Conservation (phyloP, 1,140 invertebrate genomes). For the Lycorma delicatula region DNA sequence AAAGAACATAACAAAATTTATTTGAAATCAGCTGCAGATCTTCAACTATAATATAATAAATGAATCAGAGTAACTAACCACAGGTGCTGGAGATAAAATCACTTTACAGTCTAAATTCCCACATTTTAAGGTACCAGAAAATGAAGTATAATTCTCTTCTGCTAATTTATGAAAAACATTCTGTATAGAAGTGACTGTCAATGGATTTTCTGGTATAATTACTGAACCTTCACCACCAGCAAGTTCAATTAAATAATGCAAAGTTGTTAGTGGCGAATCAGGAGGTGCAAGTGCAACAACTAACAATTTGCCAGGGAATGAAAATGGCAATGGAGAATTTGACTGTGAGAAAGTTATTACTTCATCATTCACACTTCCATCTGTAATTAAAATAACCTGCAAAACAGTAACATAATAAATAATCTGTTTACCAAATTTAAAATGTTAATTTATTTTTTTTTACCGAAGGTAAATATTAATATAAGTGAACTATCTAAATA, state of each 20-base stretch:
- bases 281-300: slow-evolving; percentile 40
- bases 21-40: neutral
- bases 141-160: slow-evolving; percentile 69
- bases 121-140: slow-evolving; percentile 64
- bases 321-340: slow-evolving; percentile 62
- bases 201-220: slow-evolving; percentile 48
- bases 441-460: too few relatives aligned
- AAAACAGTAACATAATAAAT: too few relatives aligned
- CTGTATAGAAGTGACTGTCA: slow-evolving; percentile 49
- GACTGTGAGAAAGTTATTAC: slow-evolving; percentile 35
- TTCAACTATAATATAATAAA: neutral
- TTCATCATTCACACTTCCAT: slow-evolving; percentile 48
- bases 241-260: slow-evolving; percentile 30
- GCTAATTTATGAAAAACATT: slow-evolving; percentile 62
- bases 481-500: too few relatives aligned
- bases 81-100: slow-evolving; percentile 65
- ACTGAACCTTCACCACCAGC: slow-evolving; percentile 55
- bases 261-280: slow-evolving; percentile 2
- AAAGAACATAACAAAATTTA: neutral
- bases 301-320: slow-evolving; percentile 72
- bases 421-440: too few relatives aligned
- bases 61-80: slow-evolving; percentile 39
- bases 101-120: slow-evolving; percentile 66
- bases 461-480: too few relatives aligned
- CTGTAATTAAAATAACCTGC: slow-evolving; percentile 63